Percentiles rank a stretch among this genome's conserved stretches.
These are phyloP conservation scores for Pogonocichla stellata DNA, from an alignment of 2,113 vertebrate genomes.

Conservation along the genomic window DNA sequence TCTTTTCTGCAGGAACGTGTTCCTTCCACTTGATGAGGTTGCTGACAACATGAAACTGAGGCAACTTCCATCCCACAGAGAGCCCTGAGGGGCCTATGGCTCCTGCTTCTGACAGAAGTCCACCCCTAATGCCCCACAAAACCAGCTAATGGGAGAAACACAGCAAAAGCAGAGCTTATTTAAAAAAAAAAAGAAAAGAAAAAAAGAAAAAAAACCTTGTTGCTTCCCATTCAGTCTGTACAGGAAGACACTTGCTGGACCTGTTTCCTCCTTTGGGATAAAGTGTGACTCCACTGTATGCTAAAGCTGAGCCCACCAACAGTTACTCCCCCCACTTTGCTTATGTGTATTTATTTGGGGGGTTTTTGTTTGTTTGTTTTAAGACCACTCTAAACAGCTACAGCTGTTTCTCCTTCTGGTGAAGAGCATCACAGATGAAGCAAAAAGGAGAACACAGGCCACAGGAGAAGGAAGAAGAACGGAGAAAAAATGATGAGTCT, in stretches of 20 bases:
- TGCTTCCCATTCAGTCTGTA: constrained; percentile 76
- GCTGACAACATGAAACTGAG: not conserved
- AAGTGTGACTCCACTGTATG: not conserved
- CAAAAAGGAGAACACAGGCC: constrained; percentile 20
- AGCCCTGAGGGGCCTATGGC: not conserved
- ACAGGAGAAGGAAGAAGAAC: constrained; percentile 38
- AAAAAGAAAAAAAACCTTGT: not conserved
- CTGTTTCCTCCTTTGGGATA: constrained; percentile 73
- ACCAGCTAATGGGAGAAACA: not conserved
- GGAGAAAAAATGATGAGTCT: constrained; percentile 48
- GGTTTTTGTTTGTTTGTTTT: not conserved
- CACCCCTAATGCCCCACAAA: not conserved
- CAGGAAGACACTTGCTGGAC: constrained; percentile 79
- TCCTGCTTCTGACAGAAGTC: not conserved
- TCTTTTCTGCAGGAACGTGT: not conserved
- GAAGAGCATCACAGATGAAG: not conserved
- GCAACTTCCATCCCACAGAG: not conserved
- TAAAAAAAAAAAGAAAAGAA: too few relatives aligned
- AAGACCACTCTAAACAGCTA: not conserved
- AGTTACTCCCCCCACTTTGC: not conserved
- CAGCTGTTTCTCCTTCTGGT: not conserved
- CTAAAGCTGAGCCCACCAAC: not conserved
- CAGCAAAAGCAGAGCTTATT: not conserved
- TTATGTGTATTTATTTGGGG: not conserved
- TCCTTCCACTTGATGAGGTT: not conserved